Evolutionary conservation across 2,888 invertebrate species (phyloP).

Genomic region (Cephus nigrinus): DNA sequence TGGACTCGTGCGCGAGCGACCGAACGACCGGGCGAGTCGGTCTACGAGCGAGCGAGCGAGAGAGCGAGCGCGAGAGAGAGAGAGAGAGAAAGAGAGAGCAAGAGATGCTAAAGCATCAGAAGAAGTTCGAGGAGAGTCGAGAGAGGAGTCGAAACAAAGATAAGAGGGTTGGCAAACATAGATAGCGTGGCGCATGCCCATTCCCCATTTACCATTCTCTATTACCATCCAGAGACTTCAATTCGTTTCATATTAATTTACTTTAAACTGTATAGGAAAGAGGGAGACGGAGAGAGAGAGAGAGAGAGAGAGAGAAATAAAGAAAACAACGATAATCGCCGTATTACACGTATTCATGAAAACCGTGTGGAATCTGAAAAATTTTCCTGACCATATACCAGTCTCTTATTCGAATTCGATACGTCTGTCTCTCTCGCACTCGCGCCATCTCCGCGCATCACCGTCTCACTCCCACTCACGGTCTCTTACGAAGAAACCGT

Average conservation of each 20-base stretch:
- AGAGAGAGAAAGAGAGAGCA: slow-evolving; percentile 25
- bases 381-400: neutral
- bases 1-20: slow-evolving; percentile 26
- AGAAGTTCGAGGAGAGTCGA: slow-evolving; percentile 27
- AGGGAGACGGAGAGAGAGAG: neutral
- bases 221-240: neutral
- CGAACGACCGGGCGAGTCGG: slow-evolving; percentile 25
- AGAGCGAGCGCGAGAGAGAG: neutral
- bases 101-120: slow-evolving; percentile 24
- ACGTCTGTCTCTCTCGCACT: neutral
- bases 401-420: neutral
- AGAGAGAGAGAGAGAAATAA: neutral
- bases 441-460: no score
- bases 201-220: neutral
- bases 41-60: slow-evolving; percentile 21
- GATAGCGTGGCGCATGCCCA: slow-evolving; percentile 46
- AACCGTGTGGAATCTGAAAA: neutral
- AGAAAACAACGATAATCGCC: neutral
- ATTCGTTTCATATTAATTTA: slow-evolving; percentile 4
- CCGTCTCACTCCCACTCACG: neutral
- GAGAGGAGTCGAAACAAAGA: slow-evolving; percentile 53
- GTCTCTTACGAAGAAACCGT: neutral
- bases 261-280: neutral
- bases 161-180: slow-evolving; percentile 64
- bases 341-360: neutral